These are phyloP conservation scores for Arctopsyche grandis DNA, from an alignment of 1,140 invertebrate species.

Conservation along the genomic window DNA sequence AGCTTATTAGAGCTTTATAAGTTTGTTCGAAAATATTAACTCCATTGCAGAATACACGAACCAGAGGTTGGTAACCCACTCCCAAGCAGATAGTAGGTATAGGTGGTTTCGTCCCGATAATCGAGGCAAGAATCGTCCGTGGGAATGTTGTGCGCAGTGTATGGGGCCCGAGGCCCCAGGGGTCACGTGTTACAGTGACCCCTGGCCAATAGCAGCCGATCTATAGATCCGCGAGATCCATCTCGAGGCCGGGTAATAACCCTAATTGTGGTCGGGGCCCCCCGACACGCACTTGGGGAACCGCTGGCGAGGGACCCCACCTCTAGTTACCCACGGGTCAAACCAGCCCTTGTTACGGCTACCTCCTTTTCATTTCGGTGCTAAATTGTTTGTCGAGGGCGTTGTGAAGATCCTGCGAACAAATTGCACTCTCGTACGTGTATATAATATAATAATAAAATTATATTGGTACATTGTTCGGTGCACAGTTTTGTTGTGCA, in stretches of 20 bases:
- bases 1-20: too few species aligned
- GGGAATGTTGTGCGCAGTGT: constrained; percentile 49
- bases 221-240: constrained; percentile 24
- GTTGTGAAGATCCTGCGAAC: not conserved
- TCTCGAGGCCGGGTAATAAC: constrained; percentile 39
- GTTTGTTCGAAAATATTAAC: too few species aligned
- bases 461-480: not conserved
- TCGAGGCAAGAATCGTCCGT: constrained; percentile 47
- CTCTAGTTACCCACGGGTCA: not conserved
- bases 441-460: too few species aligned
- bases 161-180: constrained; percentile 40
- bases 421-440: not conserved
- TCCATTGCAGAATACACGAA: not conserved
- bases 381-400: constrained; percentile 8
- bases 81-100: not conserved
- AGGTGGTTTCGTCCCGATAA: constrained; percentile 44
- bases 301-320: not conserved
- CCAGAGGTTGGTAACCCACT: not conserved
- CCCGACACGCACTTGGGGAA: constrained; percentile 1
- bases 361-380: constrained; percentile 7
- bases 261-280: constrained; percentile 21
- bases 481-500: not conserved
- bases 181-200: constrained; percentile 54
- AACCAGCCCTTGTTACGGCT: not conserved
- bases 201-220: constrained; percentile 20